phyloP scores from a whole-genome alignment of 23 tunicate species.

The Oikopleura dioica region DNA sequence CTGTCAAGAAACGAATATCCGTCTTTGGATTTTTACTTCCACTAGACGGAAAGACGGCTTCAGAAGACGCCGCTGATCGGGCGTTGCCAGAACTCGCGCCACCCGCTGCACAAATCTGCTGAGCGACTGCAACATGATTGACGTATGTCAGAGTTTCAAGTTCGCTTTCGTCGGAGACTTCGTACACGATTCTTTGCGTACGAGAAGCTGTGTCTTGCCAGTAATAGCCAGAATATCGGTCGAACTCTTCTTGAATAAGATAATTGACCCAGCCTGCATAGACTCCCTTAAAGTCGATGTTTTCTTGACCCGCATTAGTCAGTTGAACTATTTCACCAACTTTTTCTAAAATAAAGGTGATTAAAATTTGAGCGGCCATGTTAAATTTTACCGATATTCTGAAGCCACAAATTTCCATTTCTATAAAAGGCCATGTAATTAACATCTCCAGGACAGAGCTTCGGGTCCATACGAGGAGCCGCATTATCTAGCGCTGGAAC shows the following conservation, averaged over 20 bases:
- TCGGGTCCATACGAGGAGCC: slow-evolving; percentile 49
- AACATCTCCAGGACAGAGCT: slow-evolving; percentile 38
- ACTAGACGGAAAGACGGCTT: not conserved
- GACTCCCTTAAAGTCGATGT: slow-evolving; percentile 14
- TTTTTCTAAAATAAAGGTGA: not conserved
- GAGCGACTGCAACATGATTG: slow-evolving; percentile 27
- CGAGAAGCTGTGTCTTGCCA: slow-evolving; percentile 52
- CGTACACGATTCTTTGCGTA: slow-evolving; percentile 49
- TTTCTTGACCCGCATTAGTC: slow-evolving; percentile 10
- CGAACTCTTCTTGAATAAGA: slow-evolving; percentile 83
- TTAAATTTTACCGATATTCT: slow-evolving; percentile 16
- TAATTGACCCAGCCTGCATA: slow-evolving; percentile 59
- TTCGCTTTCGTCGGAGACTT: slow-evolving; percentile 52
- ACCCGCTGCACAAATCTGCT: not conserved
- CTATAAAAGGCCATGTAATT: slow-evolving; percentile 39
- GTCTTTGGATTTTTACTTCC: not conserved
- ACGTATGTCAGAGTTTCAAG: slow-evolving; percentile 38
- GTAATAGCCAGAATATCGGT: slow-evolving; percentile 88
- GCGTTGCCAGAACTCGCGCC: slow-evolving; percentile 23
- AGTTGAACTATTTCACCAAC: not conserved
- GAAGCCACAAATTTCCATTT: slow-evolving; percentile 67
- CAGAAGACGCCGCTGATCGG: slow-evolving; percentile 20
- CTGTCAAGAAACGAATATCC: not conserved
- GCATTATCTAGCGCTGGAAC: slow-evolving; percentile 22
- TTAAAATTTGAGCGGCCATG: not conserved